Evolutionary conservation across 2,797 vertebrate species (phyloP), one percentile per base, ranked within the genome.

Genomic region (Pampus argenteus): DNA sequence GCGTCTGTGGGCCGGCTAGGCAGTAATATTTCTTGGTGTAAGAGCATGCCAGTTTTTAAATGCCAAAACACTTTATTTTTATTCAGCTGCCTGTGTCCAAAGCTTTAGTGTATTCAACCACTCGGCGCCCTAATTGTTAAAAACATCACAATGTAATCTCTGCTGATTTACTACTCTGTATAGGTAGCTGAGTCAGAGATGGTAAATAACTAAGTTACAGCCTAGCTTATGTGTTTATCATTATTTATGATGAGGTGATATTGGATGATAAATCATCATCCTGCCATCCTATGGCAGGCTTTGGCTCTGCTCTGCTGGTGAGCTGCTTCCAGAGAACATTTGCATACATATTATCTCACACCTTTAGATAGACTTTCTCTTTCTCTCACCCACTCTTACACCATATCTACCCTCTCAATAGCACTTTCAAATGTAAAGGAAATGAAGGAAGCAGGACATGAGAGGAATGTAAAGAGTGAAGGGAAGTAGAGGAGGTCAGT

Each of bases 311-410:
- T 78, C 50, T 44, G 58, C 79, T 72, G 63, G 54, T 54, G 68
- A 83, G 71, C 55, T 64, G 57, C 83, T 78, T 26, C 31, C 58
- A 72, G 75, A 78, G 79, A 86, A 71, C 70, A 94, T 94, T 95
- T 93, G 91, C 94, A 94, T 94, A 93, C 93, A 94, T 94, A 94
- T 94, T 95, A 91, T 92, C 82, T 91, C 84, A 74, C 90, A 93
- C 88, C 86, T 93, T 91, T 73, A 81, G 74, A 84, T 80, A 81
- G 75, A 78, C 78, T 82, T 71, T 72, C 44, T 72, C 38, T 64
- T 80, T 62, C 67, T 79, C 60, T 68, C 61, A 36, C 67, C 73
- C 70, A 69, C 66, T 74, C 59, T 49, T 57, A 23, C 51, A 66
- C 70, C 44, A 72, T 52, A 65, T 73, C 71, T 83, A 59, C 58